Evolutionary conservation across 2,888 invertebrate species (phyloP), one percentile per base, ranked within the genome.

Genomic region (Netelia inedita): DNA sequence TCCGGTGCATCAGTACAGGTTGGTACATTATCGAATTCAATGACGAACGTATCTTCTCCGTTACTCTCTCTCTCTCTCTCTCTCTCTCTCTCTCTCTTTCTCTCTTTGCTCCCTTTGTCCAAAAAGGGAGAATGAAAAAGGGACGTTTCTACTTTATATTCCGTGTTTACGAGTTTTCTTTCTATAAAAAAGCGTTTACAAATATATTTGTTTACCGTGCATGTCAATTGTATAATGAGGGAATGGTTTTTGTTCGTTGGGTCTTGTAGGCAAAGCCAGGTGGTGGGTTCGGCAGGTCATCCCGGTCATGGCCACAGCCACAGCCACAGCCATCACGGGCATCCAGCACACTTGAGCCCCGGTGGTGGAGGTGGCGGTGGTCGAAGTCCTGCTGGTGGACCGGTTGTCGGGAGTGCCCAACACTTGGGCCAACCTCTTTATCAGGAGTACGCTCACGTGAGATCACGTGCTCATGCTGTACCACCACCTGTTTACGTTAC

Each of bases 401-500:
- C 91, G 89, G 94, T 92, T 91, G 94, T 91, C 92, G 95, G 91
- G 88, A 95, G 90, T 94, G 94, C 87, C 94, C 95, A 88, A 93
- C 95, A 92, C 94, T 95, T 94, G 84, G 95, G 95, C 5, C 96
- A 96, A 90, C 96, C 96, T 41, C 94, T 96, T 50, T 96, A 96
- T 91, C 95, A 95, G 89, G 95, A 96, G 91, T 93, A 93, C 87
- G 92, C 93, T 68, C 93, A 93, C 83, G 93, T 93, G 14, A 92
- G 93, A 85, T 91, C 93, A 61, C 91, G 93, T 79, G 92, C 92
- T 80, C 93, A 93, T 88, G 92, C 93, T 79, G 93, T 97, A 96
- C 94, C 95, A 96, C 88, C 95, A 95, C 95, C 96, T 63, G 96
- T 97, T 65, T 97, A 96, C 92, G 96, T 96, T 61, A 96, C 96